Base-by-base conservation (phyloP, 2,113 vertebrate species). In the Sorex fumeus region DNA sequence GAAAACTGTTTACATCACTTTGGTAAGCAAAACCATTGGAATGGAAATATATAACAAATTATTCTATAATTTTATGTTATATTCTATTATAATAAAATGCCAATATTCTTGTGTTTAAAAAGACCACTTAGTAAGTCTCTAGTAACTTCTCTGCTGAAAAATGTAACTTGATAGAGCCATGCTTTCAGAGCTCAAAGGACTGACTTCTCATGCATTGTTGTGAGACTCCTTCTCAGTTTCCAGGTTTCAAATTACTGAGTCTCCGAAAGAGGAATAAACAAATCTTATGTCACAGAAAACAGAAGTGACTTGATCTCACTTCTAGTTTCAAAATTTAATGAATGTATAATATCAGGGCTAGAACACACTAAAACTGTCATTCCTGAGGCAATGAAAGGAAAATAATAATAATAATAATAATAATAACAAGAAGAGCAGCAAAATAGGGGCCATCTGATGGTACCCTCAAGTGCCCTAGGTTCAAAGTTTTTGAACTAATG, bases 61-160 rank as follows among this genome's bases (percentile, higher is more conserved):
- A 15, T n/a, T 9, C 43, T 70, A 25, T 32, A 23, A 81, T 86
- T 87, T 80, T 86, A 91, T 84, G 88, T 83, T 40, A 43, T 34
- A 12, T 93, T 81, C 92, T 72, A 9, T 87, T 84, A 69, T 70
- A 77, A 70, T 90, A 50, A 84, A 92, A 85, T 70, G 15, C 66
- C 60, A 90, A 82, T 60, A 89, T 3, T 70, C 77, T 67, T 40
- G 79, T 10, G 18, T 34, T 86, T 91, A 50, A 43, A 77, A 45
- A 86, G 83, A 32, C 69, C 81, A 2, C 36, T 18, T 88, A 74
- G 34, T 3, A 3, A 53, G 25, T 50, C 15, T 10, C 1, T 32
- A 13, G 13, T 84, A 36, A 50, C 28, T n/a, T 18, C 28, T 88
- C 6, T 34, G 21, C 36, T 27, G 28, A 4, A 30, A 67, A 50